Evolutionary conservation across 2,888 invertebrate genomes (phyloP), one percentile per base, ranked within the genome.

Genomic region (Alitta virens): DNA sequence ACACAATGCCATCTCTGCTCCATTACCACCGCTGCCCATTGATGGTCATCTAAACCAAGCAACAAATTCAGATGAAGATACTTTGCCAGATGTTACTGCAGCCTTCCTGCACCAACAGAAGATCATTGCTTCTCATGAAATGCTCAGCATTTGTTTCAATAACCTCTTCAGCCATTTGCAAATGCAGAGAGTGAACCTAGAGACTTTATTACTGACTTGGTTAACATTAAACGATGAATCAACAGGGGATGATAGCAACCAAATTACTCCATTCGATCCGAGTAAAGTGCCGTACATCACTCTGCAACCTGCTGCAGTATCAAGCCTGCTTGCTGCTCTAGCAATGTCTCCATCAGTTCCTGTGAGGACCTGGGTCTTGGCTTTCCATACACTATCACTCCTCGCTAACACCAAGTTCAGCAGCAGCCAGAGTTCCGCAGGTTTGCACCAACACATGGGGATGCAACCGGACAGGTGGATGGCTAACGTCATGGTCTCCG

Each of bases 171-270:
- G 86, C 2, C 77, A 78, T 65, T 71, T 79, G 23, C 87, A 88
- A 70, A 80, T 88, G 55, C 87, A 88, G 56, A 88, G 90, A 77
- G 86, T 89, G 23, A 89, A 90, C 78, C 86, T 94, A 78, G 94
- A 94, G 82, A 88, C 91, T 76, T 88, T 92, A 55, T 84, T 94
- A 42, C 90, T 92, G 69, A 84, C 94, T 70, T 94, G 94, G 92
- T 84, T 94, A 66, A 92, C 91, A 1, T 84, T 94, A 66, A 92
- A 92, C 70, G 82, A 86, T 86, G 90, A 82, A 80, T 67, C 74
- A 25, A 65, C 72, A n/a, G 59, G 64, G 1, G 74, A 75, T 24
- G 73, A 72, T 27, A 60, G 21, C 38, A 24, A 51, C 24, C 60
- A 54, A 23, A 33, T 33, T 24, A 43, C 67, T 74, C 5, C 56